Base-by-base conservation (phyloP, 2,797 vertebrate genomes). In the Parambassis ranga region DNA sequence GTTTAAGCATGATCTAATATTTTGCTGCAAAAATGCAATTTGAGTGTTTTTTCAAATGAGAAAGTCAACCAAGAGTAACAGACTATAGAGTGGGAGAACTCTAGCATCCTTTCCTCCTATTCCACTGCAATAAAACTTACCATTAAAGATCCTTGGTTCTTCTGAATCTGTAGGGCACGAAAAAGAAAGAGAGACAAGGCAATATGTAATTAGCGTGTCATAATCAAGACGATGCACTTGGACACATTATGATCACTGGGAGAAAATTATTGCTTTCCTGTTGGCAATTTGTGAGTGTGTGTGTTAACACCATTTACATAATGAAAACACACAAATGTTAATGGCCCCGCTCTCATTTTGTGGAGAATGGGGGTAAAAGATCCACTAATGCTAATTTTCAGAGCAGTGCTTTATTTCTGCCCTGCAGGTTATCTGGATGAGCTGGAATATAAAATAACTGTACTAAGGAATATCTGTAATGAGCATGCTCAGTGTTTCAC, bases 321-420 rank as follows among this genome's bases (percentile, higher is more conserved):
- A 98, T 99, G 96, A 99, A 98, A 99, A 98, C 95, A 97, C 95
- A 97, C 96, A 98, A 96, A 95, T 95, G 96, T 96, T 98, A 98
- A 98, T 96, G 96, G 95, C 91, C 95, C 93, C 87, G 91, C 93
- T 94, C 94, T 96, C 96, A 97, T 98, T 97, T 98, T 98, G 95
- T 92, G 91, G 93, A 90, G 92, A 95, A 89, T 94, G 94, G 92
- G 94, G 93, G 91, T 94, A 95, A 95, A 94, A 95, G 92, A 94
- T 92, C 94, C 92, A 92, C 93, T 93, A 94, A 95, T 96, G 94
- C 93, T 95, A 92, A 95, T 95, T 88, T 96, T 95, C 92, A 92
- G 93, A 93, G 93, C 91, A 92, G 93, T 41, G 58, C 77, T 96
- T 95, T 79, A 95, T 95, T 94, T 91, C 90, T 95, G 93, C 94